Base-by-base conservation (phyloP, 2,113 vertebrate genomes). In the Peromyscus polionotus region DNA sequence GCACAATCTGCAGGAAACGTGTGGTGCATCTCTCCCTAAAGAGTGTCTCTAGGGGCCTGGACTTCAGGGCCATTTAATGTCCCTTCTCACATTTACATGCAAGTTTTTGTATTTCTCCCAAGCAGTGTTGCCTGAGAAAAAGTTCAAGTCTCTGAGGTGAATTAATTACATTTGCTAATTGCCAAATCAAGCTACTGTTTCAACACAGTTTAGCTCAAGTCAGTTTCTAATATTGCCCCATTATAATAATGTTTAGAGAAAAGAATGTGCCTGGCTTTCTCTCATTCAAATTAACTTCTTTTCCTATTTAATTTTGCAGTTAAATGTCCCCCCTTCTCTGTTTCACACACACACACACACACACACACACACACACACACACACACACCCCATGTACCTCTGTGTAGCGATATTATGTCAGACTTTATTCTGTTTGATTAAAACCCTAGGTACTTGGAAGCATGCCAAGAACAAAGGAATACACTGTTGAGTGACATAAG, bases 161-260 rank as follows among this genome's bases (percentile, higher is more conserved):
- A n/a, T 90, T 97, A 98, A 98, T 98, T 98, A 98, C 73, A 94
- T 95, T 81, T 72, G 42, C 93, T 98, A 98, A 98, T 98, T 98
- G 97, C 95, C 95, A 97, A 98, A 98, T 98, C 98, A 98, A 95
- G 95, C 96, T 97, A 90, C 94, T 98, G 98, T 97, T 97, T 97
- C 97, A 98, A 98, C 95, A 98, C 89, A 83, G 97, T 98, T 98
- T 98, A 98, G 98, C 98, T 97, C 92, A 54, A 98, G 97, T 97
- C 26, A 28, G 72, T 98, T 98, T 73, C 91, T 98, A 96, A 98
- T 97, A 97, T 95, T 96, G 89, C 93, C 80, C 93, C 97, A 95
- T 98, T 98, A 97, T 97, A 97, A 93, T 93, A 94, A 97, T 91
- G n/a, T 80, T 97, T 95, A 57, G 93, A 97, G 96, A 59, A 72